Percentiles rank a stretch among this genome's conserved stretches.
These are phyloP conservation scores for Ispidina lecontei DNA, from an alignment of 2,797 vertebrate species.

Conservation along the genomic window DNA sequence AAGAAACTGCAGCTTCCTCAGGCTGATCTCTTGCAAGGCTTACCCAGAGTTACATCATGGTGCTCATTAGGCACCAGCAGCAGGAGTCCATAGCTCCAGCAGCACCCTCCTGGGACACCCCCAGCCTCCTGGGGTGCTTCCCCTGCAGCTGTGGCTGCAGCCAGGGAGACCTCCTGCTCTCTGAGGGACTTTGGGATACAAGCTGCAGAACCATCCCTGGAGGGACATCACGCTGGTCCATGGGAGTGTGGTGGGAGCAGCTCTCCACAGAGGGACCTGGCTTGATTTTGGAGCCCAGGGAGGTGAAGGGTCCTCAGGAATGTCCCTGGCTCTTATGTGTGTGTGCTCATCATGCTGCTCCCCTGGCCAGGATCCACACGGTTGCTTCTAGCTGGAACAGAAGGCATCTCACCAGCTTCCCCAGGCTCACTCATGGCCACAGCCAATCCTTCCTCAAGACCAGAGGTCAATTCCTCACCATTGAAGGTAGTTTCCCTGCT, in stretches of 20 bases:
- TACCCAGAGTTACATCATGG: slow-evolving; percentile 40
- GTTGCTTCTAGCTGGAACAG: neutral
- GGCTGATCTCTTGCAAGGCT: slow-evolving; percentile 7
- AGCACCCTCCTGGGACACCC: neutral
- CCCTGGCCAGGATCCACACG: neutral
- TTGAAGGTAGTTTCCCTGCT: neutral
- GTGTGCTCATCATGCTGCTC: accelerated
- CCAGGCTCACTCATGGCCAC: accelerated
- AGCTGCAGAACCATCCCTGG: neutral
- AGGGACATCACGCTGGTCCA: neutral
- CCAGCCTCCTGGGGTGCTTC: neutral
- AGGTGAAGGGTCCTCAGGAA: neutral
- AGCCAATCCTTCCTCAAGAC: neutral
- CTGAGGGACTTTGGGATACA: neutral
- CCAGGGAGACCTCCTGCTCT: neutral
- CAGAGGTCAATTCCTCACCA: neutral
- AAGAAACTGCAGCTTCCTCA: neutral
- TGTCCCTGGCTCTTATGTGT: accelerated
- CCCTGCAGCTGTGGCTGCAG: too few species aligned
- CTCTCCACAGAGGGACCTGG: neutral
- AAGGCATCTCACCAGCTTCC: neutral
- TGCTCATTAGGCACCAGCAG: neutral
- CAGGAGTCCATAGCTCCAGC: neutral
- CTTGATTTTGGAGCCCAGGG: neutral
- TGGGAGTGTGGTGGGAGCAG: neutral